Base-by-base conservation (phyloP, 2,888 invertebrate genomes). In the Augochlorella aurata region DNA sequence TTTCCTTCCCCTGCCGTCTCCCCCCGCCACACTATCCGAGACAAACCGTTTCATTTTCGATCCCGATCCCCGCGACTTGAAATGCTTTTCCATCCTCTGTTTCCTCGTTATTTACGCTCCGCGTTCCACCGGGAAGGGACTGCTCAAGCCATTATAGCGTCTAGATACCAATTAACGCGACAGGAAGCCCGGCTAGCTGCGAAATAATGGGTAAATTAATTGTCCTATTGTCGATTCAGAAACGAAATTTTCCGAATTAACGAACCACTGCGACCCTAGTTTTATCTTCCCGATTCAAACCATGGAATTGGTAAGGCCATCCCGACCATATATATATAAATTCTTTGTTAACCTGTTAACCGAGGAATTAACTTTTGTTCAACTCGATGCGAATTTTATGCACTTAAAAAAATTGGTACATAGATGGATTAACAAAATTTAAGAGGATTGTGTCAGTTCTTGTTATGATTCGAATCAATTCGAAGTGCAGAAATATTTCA, bases 151-250 rank as follows among this genome's bases (percentile, higher is more conserved):
- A 44, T 0, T 38, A 49, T 29, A 61, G 29, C 61, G 29, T 61
- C 29, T 61, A 61, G 61, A 29, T 61, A 61, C 61, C 18, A 58
- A 58, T 58, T 58, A 58, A 58, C 58, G 61, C 16, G 18, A 8
- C 16, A 38, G 61, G 29, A 12, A 50, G 49, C 74, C 66, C 29
- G 66, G 65, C 38, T 24, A 29, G 10, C n/a, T 21, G 29, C n/a
- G 63, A 21, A 78, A 78, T 49, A 75, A 75, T 52, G 52, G 14
- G 16, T 49, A 67, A 75, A 69, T 65, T 75, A 69, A 79, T 75
- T 63, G 66, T 69, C 38, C 69, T 24, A 65, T 75, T 75, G 75
- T 65, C 61, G 18, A 58, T 21, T 14, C 21, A 7, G 47, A n/a
- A 79, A 29, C 50, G 21, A 69, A 68, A 63, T 69, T 74, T 68